Percentiles rank a stretch among this genome's conserved stretches.
Conservation (phyloP, 2,888 invertebrate genomes). For the Platycnemis pennipes region DNA sequence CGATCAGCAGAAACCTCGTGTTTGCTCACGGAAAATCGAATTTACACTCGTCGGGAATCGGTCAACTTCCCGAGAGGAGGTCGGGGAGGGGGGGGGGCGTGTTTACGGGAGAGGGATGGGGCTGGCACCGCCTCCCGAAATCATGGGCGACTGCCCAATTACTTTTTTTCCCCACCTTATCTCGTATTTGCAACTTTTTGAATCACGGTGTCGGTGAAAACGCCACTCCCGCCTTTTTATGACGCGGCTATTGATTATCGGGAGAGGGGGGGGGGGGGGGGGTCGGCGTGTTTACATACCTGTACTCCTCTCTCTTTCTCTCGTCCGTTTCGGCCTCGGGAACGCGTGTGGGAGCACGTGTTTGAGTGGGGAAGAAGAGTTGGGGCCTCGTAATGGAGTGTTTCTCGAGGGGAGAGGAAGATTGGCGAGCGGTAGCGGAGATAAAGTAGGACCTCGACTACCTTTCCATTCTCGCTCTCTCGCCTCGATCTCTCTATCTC, state of each 20-base stretch:
- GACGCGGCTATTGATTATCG: conserved; percentile 22
- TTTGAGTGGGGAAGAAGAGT: background rate
- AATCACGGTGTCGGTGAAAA: background rate
- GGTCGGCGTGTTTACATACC: background rate
- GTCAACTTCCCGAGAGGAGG: too few relatives aligned
- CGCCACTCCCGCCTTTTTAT: background rate
- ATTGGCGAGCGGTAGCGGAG: background rate
- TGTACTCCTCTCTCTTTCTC: background rate
- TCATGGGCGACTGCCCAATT: background rate
- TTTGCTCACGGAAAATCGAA: background rate
- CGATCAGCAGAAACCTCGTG: background rate
- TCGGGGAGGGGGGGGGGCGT: background rate
- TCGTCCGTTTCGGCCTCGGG: background rate
- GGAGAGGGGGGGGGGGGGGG: too few relatives aligned
- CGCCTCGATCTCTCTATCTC: too few relatives aligned
- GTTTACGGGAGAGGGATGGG: background rate
- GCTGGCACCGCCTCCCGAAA: background rate
- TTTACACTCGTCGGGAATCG: background rate
- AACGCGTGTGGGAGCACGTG: background rate
- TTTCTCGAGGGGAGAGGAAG: background rate
- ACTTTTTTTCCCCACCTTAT: background rate
- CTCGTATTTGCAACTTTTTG: background rate
- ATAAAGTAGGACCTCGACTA: background rate
- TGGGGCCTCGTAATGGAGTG: background rate
- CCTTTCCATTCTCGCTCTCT: background rate